Conservation (phyloP, 2,888 invertebrate species). For the Dasysyrphus albostriatus region DNA sequence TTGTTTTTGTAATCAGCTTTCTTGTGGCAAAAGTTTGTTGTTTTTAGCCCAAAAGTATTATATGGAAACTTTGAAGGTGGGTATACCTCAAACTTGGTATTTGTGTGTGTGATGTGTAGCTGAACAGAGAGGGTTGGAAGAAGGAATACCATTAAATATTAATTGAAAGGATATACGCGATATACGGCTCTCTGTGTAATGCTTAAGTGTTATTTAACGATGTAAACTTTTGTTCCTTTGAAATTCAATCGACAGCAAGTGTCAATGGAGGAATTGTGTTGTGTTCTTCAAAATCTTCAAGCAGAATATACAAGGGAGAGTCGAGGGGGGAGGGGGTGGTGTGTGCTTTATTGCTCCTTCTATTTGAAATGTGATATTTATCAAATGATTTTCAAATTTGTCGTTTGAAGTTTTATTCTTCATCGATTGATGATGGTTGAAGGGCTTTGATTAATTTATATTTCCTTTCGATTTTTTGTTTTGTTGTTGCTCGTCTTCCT, state of each 20-base stretch:
- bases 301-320: too few species aligned
- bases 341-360: background rate
- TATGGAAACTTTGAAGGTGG: conserved; percentile 42
- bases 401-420: conserved; percentile 49
- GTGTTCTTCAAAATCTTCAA: background rate
- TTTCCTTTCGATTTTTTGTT: conserved; percentile 4
- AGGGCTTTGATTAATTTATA: conserved; percentile 43
- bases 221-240: conserved; percentile 65
- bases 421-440: conserved; percentile 45
- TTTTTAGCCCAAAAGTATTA: conserved; percentile 25
- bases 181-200: conserved; percentile 8
- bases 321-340: too few species aligned
- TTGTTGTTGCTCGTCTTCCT: background rate
- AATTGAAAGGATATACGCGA: conserved; percentile 72
- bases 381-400: conserved; percentile 59
- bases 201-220: conserved; percentile 68
- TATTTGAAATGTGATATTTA: conserved; percentile 63
- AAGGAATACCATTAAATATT: conserved; percentile 61
- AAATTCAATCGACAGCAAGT: conserved; percentile 63
- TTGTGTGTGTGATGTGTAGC: background rate
- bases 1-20: conserved; percentile 38
- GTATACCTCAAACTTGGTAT: conserved; percentile 39
- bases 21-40: conserved; percentile 41
- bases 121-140: background rate
- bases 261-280: conserved; percentile 33